A percentile compares a stretch with the other conserved stretches of the same genome.
Conservation (phyloP, 1,140 invertebrate genomes). For the Pseudomyrmex pallidus region DNA sequence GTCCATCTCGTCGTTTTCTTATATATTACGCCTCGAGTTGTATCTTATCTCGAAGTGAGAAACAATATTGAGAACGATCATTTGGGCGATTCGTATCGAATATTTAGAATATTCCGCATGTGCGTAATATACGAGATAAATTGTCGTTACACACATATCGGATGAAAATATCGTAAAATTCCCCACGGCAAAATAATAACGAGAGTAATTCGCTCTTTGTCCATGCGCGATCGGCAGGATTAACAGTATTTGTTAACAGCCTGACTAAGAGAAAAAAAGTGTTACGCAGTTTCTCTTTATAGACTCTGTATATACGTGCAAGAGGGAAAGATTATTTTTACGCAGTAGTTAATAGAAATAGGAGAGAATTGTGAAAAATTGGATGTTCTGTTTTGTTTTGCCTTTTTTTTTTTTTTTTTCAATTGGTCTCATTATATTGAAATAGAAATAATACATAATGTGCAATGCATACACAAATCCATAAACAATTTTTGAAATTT, state of each 20-base stretch:
- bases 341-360: too few species aligned
- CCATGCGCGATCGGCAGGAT: slow-evolving; percentile 17
- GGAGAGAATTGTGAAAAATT: too few species aligned
- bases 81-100: neutral
- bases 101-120: neutral
- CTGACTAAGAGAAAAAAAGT: neutral
- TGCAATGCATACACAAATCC: neutral
- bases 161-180: slow-evolving; percentile 49
- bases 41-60: too few species aligned
- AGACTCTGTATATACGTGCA: neutral
- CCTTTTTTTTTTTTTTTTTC: too few species aligned
- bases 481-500: slow-evolving; percentile 22
- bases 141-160: slow-evolving; percentile 23
- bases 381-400: too few species aligned
- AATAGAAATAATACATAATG: too few species aligned
- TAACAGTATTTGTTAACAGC: slow-evolving; percentile 20
- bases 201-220: slow-evolving; percentile 29
- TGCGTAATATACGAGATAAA: slow-evolving; percentile 14
- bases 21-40: neutral
- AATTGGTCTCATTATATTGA: too few species aligned
- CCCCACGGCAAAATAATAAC: slow-evolving; percentile 35
- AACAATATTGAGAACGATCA: neutral
- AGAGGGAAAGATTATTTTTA: neutral
- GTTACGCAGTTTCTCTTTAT: neutral
- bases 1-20: neutral